Evolutionary conservation across 2,888 invertebrate species (phyloP).

Genomic region (Limnephilus rhombicus): DNA sequence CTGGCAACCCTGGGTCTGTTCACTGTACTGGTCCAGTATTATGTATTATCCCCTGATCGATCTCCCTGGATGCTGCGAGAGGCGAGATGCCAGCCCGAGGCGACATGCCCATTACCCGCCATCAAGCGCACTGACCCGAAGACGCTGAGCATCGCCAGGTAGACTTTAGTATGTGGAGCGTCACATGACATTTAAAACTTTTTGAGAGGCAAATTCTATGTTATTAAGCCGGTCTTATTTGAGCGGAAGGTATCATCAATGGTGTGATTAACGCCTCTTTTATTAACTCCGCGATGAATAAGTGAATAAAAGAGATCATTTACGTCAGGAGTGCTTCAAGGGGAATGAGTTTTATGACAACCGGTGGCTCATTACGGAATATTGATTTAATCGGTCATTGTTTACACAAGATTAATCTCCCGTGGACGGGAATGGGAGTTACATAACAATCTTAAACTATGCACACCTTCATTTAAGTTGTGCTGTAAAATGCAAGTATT

Average conservation of each 20-base stretch:
- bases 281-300: constrained; percentile 57
- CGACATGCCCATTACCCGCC: constrained; percentile 12
- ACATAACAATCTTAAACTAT: background rate
- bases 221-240: constrained; percentile 62
- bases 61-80: constrained; percentile 2
- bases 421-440: background rate
- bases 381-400: constrained; percentile 24
- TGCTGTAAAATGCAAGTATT: background rate
- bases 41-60: constrained; percentile 25
- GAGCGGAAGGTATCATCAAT: constrained; percentile 65
- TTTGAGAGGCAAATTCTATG: constrained; percentile 66
- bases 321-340: constrained; percentile 29
- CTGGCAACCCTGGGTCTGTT: background rate
- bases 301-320: constrained; percentile 56
- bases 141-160: background rate
- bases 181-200: constrained; percentile 65
- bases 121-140: constrained; percentile 32
- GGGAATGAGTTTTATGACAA: constrained; percentile 43
- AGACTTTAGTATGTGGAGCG: constrained; percentile 43
- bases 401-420: constrained; percentile 17
- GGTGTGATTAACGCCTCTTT: constrained; percentile 64
- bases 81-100: constrained; percentile 9
- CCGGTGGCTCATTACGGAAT: constrained; percentile 7
- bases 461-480: background rate
- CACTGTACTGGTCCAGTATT: background rate